Evolutionary conservation across 2,888 invertebrate genomes (phyloP).

Genomic region (Diloba caeruleocephala): DNA sequence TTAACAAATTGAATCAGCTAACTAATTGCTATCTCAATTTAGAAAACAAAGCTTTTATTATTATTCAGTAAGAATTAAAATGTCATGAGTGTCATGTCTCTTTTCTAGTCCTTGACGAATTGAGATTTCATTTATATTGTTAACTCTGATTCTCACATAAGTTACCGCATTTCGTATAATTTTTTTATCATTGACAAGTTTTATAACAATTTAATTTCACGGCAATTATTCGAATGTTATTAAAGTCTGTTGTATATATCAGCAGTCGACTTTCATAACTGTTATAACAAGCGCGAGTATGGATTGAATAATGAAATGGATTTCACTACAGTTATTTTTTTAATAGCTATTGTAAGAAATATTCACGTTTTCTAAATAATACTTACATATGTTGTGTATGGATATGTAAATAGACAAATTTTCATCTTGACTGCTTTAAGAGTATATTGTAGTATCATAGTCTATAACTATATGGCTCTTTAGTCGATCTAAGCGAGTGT

Average conservation of each 20-base stretch:
- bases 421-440: too few relatives aligned
- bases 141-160: neutral
- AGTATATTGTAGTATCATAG: too few relatives aligned
- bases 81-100: too few relatives aligned
- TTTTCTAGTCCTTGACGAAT: neutral
- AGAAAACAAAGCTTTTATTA: too few relatives aligned
- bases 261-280: neutral
- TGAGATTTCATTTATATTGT: neutral
- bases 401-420: too few relatives aligned
- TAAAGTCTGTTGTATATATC: neutral
- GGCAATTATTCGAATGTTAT: slow-evolving; percentile 23
- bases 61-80: too few relatives aligned
- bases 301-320: slow-evolving; percentile 33
- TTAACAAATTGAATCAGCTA: too few relatives aligned
- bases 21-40: too few relatives aligned
- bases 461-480: too few relatives aligned
- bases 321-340: slow-evolving; percentile 10
- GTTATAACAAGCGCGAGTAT: slow-evolving; percentile 6
- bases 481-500: too few relatives aligned
- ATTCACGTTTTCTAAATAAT: neutral
- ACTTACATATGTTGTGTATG: too few relatives aligned
- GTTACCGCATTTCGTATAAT: neutral
- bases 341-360: slow-evolving; percentile 22
- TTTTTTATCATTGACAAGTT: slow-evolving; percentile 2
- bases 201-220: slow-evolving; percentile 21